phyloP scores from a whole-genome alignment of 2,797 vertebrate species.

The Distichodus sexfasciatus region DNA sequence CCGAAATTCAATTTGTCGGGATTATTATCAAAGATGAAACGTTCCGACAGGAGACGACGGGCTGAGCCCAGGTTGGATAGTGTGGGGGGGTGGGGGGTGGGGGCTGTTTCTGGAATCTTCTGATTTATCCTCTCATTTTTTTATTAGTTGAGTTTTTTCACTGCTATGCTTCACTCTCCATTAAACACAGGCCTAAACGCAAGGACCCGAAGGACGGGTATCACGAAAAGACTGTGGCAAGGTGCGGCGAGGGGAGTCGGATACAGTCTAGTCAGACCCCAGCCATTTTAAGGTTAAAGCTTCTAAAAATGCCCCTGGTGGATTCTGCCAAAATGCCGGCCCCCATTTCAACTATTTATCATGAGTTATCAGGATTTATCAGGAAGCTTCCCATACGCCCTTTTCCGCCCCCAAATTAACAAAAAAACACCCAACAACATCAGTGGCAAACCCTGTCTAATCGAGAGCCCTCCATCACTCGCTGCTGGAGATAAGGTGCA shows the following conservation, averaged over 20 bases:
- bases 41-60: constrained; percentile 42
- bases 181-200: constrained; percentile 15
- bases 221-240: constrained; percentile 1
- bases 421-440: constrained; percentile 5
- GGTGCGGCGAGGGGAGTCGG: background rate
- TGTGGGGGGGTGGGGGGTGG: background rate
- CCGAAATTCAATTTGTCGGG: constrained; percentile 56
- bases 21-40: constrained; percentile 57
- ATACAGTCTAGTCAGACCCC: constrained; percentile 2
- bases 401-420: background rate
- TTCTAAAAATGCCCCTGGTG: constrained; percentile 3
- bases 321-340: background rate
- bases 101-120: constrained; percentile 22
- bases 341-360: background rate
- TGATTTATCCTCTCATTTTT: constrained; percentile 19
- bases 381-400: background rate
- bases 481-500: constrained; percentile 29
- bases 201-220: background rate
- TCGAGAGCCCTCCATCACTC: constrained; percentile 28
- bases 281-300: constrained; percentile 9
- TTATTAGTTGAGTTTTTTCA: constrained; percentile 33
- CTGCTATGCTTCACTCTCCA: constrained; percentile 19
- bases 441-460: constrained; percentile 20
- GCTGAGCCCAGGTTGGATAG: constrained; percentile 37
- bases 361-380: constrained; percentile 20